These are phyloP conservation scores for Salarias fasciatus DNA, from an alignment of 2,797 vertebrate genomes.

Conservation along the genomic window DNA sequence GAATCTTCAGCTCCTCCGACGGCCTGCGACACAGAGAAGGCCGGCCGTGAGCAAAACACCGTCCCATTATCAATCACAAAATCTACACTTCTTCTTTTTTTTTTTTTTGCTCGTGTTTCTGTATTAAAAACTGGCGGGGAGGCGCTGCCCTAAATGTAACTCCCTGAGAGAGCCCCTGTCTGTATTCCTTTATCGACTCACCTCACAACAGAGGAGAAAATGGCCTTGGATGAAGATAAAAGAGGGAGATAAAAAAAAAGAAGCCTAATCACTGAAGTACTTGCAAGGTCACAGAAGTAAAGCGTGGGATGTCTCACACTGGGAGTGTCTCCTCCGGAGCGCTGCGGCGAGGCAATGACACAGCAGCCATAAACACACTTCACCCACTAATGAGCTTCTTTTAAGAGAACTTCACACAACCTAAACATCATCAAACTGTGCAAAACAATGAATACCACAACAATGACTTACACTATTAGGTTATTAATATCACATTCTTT, in stretches of 20 bases:
- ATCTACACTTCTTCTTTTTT: neutral
- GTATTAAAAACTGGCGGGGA: slow-evolving; percentile 25
- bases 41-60: slow-evolving; percentile 13
- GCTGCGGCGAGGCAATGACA: slow-evolving; percentile 25
- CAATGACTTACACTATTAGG: too few relatives aligned
- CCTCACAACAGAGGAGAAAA: slow-evolving; percentile 36
- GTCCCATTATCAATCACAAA: neutral
- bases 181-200: slow-evolving; percentile 53
- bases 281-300: slow-evolving; percentile 58
- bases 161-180: slow-evolving; percentile 20
- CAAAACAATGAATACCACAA: too few relatives aligned
- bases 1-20: slow-evolving; percentile 66
- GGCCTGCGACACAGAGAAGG: slow-evolving; percentile 74
- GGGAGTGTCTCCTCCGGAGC: slow-evolving; percentile 17
- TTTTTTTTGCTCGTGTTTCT: slow-evolving; percentile 13
- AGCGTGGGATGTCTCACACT: slow-evolving; percentile 30
- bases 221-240: slow-evolving; percentile 63
- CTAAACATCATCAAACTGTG: too few relatives aligned
- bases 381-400: too few relatives aligned
- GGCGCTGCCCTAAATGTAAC: slow-evolving; percentile 25
- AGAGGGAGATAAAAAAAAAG: slow-evolving; percentile 21
- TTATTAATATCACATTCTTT: too few relatives aligned
- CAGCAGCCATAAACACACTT: too few relatives aligned
- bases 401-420: too few relatives aligned
- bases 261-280: slow-evolving; percentile 35